Conservation (phyloP, 2,888 invertebrate species). For the Andrena marginata region DNA sequence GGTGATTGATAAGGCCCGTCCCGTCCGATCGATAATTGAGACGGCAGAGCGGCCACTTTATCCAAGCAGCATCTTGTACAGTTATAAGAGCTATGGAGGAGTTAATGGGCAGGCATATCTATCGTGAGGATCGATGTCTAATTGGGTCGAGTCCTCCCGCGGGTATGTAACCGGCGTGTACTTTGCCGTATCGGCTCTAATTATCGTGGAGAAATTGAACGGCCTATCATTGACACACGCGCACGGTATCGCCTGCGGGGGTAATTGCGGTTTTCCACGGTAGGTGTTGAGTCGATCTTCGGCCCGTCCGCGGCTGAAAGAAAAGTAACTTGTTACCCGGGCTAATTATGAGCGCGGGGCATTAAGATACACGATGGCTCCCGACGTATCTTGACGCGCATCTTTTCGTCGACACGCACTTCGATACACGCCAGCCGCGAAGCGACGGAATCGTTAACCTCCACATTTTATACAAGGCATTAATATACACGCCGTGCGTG, state of each 20-base stretch:
- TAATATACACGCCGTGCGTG: not conserved
- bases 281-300: conserved; percentile 53
- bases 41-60: conserved; percentile 55
- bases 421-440: conserved; percentile 28
- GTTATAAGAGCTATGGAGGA: conserved; percentile 55
- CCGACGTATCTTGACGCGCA: conserved; percentile 52
- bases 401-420: conserved; percentile 48
- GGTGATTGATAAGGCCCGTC: conserved; percentile 45
- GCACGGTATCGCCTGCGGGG: not conserved
- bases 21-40: conserved; percentile 67
- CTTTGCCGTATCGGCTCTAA: conserved; percentile 64
- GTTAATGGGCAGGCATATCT: conserved; percentile 67
- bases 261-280: conserved; percentile 60
- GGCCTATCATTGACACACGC: conserved; percentile 62
- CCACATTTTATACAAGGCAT: not conserved
- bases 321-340: conserved; percentile 49
- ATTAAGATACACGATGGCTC: conserved; percentile 40
- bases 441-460: not conserved
- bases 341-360: conserved; percentile 42
- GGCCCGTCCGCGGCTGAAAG: conserved; percentile 12
- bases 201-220: conserved; percentile 70
- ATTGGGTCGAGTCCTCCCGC: conserved; percentile 65
- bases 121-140: conserved; percentile 67
- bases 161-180: conserved; percentile 54
- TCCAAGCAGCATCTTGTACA: conserved; percentile 56